A percentile compares a stretch with the other conserved stretches of the same genome.
Conservation (phyloP, 2,888 invertebrate genomes). For the Tricholauxania praeusta region DNA sequence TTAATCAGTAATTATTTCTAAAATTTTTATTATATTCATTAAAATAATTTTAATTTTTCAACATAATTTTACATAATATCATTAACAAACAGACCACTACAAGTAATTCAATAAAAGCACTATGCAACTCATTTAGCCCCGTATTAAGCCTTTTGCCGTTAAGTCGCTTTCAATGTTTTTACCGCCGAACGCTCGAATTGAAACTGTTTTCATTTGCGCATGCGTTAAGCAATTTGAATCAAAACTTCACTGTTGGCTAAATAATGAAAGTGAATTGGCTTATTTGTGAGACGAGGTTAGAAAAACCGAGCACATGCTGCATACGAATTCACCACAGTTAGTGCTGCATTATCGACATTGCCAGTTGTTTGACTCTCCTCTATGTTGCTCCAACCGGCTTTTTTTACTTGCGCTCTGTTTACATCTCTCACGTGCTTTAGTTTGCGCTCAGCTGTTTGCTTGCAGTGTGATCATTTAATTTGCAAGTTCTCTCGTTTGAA, state of each 20-base stretch:
- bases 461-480: background rate
- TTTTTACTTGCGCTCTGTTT: conserved; percentile 21
- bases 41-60: too few species aligned
- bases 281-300: too few species aligned
- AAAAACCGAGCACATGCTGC: too few species aligned
- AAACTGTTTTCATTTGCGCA: conserved; percentile 37
- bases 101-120: too few species aligned
- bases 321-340: too few species aligned
- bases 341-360: conserved; percentile 21
- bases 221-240: conserved; percentile 24
- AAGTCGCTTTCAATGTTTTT: conserved; percentile 18
- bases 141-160: background rate
- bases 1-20: background rate
- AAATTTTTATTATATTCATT: too few species aligned
- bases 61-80: too few species aligned
- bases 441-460: background rate
- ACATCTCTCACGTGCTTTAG: conserved; percentile 10
- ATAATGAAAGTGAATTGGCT: conserved; percentile 24
- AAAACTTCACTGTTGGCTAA: conserved; percentile 8
- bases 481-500: background rate
- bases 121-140: too few species aligned
- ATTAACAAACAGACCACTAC: too few species aligned
- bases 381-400: conserved; percentile 10
- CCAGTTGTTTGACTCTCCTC: background rate
- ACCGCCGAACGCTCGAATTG: conserved; percentile 37